Base-by-base conservation (phyloP, 2,888 invertebrate genomes). In the Hirtodrosophila cameraria region DNA sequence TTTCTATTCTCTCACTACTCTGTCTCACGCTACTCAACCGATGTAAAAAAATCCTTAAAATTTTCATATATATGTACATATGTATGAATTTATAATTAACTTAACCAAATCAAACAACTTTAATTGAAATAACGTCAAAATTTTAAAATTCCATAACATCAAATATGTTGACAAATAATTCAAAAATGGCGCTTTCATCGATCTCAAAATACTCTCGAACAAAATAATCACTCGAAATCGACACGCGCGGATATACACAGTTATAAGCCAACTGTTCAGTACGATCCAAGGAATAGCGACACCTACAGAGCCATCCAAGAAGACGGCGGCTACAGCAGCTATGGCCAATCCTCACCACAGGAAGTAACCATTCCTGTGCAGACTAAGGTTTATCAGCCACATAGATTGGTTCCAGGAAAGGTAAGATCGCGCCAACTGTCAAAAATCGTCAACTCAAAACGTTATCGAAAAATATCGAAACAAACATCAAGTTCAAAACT, bases 271-370 rank as follows among this genome's bases (percentile, higher is more conserved):
- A 94, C 95, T 75, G 91, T 94, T 90, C 93, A 93, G 90, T 97
- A 95, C 93, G 96, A 97, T 93, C 97, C 97, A 80, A 94, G 95
- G 90, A 94, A 95, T 92, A 97, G 96, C 89, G 96, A 96, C 91
- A 96, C 97, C 59, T 96, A 94, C 93, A 95, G 94, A 92, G 96
- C 95, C 87, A 93, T 97, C 70, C 95, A 96, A 91, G 97, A 97
- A 91, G 93, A 94, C 75, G 81, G 81, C 80, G 70, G 81, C 67
- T 83, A 86, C 85, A 93, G 94, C 78, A 94, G 94, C 69, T 92
- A 94, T 77, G 89, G 89, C 65, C 94, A 93, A 66, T 94, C 93
- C 88, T 90, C 91, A 50, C 92, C 94, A 74, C 94, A 94, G 66
- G 95, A 95, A 91, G 93, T 95, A 83, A 93, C 93, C 77, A 92